These are phyloP conservation scores for Phymastichus coffea DNA, from an alignment of 1,140 invertebrate species.

Conservation along the genomic window DNA sequence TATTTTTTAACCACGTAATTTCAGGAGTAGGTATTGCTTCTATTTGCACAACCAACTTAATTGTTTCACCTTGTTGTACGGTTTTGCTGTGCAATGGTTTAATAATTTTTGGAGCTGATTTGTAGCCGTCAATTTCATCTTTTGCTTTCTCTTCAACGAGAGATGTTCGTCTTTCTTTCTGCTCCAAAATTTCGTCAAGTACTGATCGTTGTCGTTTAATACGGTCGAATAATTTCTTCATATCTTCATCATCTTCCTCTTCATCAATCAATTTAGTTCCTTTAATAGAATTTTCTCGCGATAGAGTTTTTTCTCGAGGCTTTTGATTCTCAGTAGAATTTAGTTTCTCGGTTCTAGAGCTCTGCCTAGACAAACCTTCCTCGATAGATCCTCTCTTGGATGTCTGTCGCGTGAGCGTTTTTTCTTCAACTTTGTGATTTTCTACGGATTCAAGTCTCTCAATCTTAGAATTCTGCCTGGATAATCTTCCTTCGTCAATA, in stretches of 20 bases:
- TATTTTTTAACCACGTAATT: conserved; percentile 86
- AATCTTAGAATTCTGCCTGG: conserved; percentile 34
- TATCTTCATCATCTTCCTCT: conserved; percentile 60
- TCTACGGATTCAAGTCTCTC: conserved; percentile 34
- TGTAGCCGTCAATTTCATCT: too few species aligned
- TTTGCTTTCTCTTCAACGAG: too few species aligned
- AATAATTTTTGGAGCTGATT: conserved; percentile 79
- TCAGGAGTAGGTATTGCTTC: conserved; percentile 93
- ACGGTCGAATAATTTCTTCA: conserved; percentile 64
- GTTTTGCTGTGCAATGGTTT: conserved; percentile 75
- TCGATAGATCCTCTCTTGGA: conserved; percentile 33
- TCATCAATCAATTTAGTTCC: conserved; percentile 38
- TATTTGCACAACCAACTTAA: conserved; percentile 78
- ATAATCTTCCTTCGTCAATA: conserved; percentile 28
- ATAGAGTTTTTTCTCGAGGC: conserved; percentile 28
- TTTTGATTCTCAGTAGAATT: conserved; percentile 27
- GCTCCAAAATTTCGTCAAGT: conserved; percentile 68
- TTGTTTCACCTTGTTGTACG: conserved; percentile 66
- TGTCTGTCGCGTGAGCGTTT: conserved; percentile 35
- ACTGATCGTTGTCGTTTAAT: conserved; percentile 69
- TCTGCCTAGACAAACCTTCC: conserved; percentile 30
- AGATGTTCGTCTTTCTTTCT: conserved; percentile 61
- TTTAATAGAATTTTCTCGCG: conserved; percentile 39
- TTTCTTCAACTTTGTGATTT: conserved; percentile 26
- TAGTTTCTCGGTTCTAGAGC: conserved; percentile 28